These are phyloP conservation scores for Chondrosia reniformis DNA, from an alignment of 37 sponge, comb jelly and placozoan genomes.

Conservation along the genomic window DNA sequence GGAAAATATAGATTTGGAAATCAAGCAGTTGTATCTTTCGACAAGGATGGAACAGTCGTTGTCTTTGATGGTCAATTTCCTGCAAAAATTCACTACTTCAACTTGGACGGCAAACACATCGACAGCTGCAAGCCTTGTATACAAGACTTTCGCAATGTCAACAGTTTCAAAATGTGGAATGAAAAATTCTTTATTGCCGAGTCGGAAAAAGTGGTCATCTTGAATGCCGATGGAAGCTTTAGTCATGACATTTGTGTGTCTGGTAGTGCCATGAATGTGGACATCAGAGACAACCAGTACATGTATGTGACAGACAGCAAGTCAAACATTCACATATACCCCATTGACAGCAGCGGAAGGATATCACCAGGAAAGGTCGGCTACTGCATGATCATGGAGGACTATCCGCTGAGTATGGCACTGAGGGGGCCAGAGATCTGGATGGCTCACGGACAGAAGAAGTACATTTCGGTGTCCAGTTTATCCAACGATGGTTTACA, in stretches of 20 bases:
- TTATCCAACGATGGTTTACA: constrained; percentile 13
- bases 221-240: background rate
- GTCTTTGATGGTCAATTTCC: constrained; percentile 13
- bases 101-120: background rate
- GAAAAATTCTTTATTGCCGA: constrained; percentile 9
- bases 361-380: constrained; percentile 9
- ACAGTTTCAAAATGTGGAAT: constrained; percentile 11
- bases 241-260: constrained; percentile 11
- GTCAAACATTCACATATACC: constrained; percentile 18
- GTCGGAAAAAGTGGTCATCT: constrained; percentile 6
- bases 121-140: constrained; percentile 6
- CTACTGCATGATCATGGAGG: constrained; percentile 25
- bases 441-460: constrained; percentile 25
- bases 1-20: constrained; percentile 11
- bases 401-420: constrained; percentile 8
- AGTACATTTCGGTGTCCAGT: constrained; percentile 14
- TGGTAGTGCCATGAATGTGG: constrained; percentile 17
- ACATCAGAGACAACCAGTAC: constrained; percentile 18
- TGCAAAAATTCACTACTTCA: constrained; percentile 1
- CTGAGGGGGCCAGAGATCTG: constrained; percentile 22
- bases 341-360: constrained; percentile 1
- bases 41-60: background rate
- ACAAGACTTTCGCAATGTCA: background rate
- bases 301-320: constrained; percentile 22
- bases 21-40: background rate